phyloP scores from a whole-genome alignment of 2,888 invertebrate genomes.

The Sphinx pinastri region DNA sequence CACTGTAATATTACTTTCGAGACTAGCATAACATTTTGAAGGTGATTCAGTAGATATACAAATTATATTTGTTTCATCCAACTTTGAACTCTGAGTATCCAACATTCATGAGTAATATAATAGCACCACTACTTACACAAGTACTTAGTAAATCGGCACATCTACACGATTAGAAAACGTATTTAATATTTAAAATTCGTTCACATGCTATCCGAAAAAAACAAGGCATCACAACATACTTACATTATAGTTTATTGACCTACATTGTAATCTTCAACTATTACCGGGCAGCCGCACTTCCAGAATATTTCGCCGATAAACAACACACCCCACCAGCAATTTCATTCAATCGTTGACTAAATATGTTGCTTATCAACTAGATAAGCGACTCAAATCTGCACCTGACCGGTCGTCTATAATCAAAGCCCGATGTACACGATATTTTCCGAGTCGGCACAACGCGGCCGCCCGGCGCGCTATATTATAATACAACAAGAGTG shows the following conservation, averaged over 20 bases:
- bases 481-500: constrained; percentile 39
- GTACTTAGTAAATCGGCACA: too few species aligned
- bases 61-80: too few species aligned
- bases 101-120: too few species aligned
- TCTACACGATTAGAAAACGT: too few species aligned
- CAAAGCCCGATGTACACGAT: constrained; percentile 25
- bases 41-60: too few species aligned
- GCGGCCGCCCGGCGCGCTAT: constrained; percentile 34
- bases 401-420: constrained; percentile 22
- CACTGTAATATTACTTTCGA: too few species aligned
- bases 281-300: too few species aligned
- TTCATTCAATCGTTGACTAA: not conserved
- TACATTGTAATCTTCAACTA: not conserved
- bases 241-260: not conserved
- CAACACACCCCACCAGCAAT: not conserved
- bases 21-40: too few species aligned
- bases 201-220: not conserved
- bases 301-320: not conserved
- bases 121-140: too few species aligned
- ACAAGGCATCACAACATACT: not conserved
- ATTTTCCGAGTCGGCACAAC: not conserved
- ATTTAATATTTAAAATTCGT: not conserved
- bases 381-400: constrained; percentile 20
- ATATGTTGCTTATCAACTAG: constrained; percentile 12
- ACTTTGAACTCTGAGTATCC: too few species aligned